phyloP scores from a whole-genome alignment of 2,888 invertebrate genomes.

The Pantelozetes paolii region DNA sequence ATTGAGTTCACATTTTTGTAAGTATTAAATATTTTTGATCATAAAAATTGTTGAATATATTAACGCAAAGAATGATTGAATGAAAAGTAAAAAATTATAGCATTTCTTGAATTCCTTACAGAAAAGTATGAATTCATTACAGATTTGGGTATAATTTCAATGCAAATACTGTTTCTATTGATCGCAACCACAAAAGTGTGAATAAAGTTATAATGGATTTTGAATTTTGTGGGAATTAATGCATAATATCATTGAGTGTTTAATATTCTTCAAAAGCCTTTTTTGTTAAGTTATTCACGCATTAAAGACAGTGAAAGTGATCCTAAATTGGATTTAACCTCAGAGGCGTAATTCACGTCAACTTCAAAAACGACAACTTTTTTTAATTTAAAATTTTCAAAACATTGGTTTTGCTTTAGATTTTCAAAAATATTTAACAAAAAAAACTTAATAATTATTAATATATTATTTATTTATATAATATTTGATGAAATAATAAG shows the following conservation, averaged over 20 bases:
- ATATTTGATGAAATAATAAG: neutral
- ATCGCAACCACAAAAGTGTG: neutral
- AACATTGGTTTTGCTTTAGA: neutral
- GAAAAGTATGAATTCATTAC: neutral
- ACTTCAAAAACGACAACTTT: neutral
- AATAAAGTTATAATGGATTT: neutral
- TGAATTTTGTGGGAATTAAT: neutral
- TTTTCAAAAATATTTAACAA: too few relatives aligned
- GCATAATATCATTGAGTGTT: neutral
- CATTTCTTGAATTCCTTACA: neutral
- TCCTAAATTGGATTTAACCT: conserved; percentile 7
- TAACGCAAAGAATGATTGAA: too few relatives aligned
- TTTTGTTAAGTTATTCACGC: neutral
- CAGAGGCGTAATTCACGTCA: neutral
- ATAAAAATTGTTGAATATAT: too few relatives aligned
- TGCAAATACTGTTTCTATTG: neutral
- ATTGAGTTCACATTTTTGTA: too few relatives aligned
- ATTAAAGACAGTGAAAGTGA: conserved; percentile 21
- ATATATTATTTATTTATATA: too few relatives aligned
- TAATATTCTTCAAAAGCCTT: neutral
- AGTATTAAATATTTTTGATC: too few relatives aligned
- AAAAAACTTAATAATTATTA: too few relatives aligned
- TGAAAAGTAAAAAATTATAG: neutral
- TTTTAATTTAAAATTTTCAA: neutral
- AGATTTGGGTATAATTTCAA: neutral